Conservation (phyloP, 2,113 vertebrate species). For the Aphyosemion australe region DNA sequence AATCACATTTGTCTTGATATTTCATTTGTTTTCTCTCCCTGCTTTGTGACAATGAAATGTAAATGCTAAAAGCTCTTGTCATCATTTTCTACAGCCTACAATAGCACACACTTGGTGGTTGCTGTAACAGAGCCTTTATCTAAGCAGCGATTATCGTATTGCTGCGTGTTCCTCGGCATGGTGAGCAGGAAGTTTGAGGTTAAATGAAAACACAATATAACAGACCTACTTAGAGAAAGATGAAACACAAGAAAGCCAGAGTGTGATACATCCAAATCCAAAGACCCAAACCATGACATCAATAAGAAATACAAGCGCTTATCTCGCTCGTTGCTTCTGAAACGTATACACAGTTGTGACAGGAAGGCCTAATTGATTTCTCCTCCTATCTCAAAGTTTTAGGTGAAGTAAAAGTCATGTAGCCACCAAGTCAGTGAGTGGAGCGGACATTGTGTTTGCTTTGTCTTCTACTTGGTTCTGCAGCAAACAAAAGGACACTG, state of each 20-base stretch:
- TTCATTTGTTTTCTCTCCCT: too few relatives aligned
- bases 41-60: too few relatives aligned
- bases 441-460: constrained; percentile 3
- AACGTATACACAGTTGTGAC: constrained; percentile 44
- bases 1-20: too few relatives aligned
- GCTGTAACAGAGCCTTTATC: too few relatives aligned
- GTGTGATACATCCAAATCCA: constrained; percentile 5
- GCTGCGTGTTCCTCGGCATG: too few relatives aligned
- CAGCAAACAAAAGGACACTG: constrained; percentile 47
- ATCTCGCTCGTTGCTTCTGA: constrained; percentile 10
- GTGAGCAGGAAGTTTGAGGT: too few relatives aligned
- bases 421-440: constrained; percentile 33
- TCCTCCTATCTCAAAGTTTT: constrained; percentile 31
- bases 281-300: neutral
- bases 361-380: constrained; percentile 53
- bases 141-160: too few relatives aligned
- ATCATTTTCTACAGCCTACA: too few relatives aligned
- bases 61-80: too few relatives aligned
- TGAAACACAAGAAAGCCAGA: neutral
- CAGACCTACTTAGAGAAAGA: neutral
- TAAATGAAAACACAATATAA: too few relatives aligned
- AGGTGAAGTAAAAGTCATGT: constrained; percentile 39
- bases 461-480: constrained; percentile 43
- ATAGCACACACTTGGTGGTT: too few relatives aligned
- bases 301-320: constrained; percentile 30